Evolutionary conservation across 2,888 invertebrate genomes (phyloP).

Genomic region (Ashinkailepas kermadecensis): DNA sequence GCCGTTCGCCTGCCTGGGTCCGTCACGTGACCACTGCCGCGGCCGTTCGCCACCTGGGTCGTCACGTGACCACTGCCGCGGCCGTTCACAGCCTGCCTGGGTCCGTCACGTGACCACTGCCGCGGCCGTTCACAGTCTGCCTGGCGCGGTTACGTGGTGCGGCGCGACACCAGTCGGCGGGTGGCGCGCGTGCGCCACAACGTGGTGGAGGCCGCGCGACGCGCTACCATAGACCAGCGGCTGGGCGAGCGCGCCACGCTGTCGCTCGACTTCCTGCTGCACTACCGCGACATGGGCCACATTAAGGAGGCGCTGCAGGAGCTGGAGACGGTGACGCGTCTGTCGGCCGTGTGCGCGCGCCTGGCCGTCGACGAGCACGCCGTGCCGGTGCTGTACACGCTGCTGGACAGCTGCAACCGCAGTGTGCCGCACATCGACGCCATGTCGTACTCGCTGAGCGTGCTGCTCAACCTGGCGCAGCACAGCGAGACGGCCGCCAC

Average conservation of each 20-base stretch:
- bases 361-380: background rate
- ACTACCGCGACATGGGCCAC: slow-evolving; percentile 39
- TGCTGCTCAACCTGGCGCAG: slow-evolving; percentile 42
- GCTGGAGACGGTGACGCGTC: slow-evolving; percentile 35
- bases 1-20: too few relatives aligned
- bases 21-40: too few relatives aligned
- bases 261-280: slow-evolving; percentile 41
- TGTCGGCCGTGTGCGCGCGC: background rate
- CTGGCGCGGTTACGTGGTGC: background rate
- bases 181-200: slow-evolving; percentile 37
- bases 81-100: too few relatives aligned
- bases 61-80: too few relatives aligned
- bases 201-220: slow-evolving; percentile 38
- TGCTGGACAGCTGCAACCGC: slow-evolving; percentile 42
- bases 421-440: slow-evolving; percentile 45
- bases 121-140: background rate
- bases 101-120: too few relatives aligned
- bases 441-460: slow-evolving; percentile 40
- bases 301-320: slow-evolving; percentile 41
- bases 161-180: slow-evolving; percentile 33
- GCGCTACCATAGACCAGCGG: slow-evolving; percentile 40
- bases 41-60: too few relatives aligned
- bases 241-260: slow-evolving; percentile 40
- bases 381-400: slow-evolving; percentile 22
- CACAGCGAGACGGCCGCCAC: slow-evolving; percentile 27